Conservation (phyloP, 2,113 vertebrate species). For the Anhinga rufa region DNA sequence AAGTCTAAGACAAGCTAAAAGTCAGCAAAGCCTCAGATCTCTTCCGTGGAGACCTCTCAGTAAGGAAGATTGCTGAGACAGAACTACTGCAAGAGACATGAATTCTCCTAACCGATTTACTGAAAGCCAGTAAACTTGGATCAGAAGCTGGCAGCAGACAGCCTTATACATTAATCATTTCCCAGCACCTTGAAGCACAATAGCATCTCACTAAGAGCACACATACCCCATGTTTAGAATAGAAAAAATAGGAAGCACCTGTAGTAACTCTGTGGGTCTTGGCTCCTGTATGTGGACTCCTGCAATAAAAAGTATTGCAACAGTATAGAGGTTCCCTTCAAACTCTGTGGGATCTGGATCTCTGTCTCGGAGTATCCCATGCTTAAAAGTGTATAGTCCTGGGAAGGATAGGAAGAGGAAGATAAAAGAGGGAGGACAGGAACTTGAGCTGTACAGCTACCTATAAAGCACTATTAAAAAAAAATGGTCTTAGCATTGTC, state of each 20-base stretch:
- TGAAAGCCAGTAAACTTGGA: neutral
- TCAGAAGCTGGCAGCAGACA: neutral
- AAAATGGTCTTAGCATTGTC: neutral
- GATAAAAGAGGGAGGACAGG: neutral
- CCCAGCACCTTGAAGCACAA: neutral
- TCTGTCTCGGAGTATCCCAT: neutral
- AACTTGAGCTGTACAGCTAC: neutral
- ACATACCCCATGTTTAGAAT: neutral
- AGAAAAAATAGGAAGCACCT: constrained; percentile 30
- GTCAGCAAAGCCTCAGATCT: neutral
- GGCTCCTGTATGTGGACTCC: neutral
- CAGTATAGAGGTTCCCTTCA: neutral
- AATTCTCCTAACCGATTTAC: neutral
- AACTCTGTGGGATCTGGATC: neutral
- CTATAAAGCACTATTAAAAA: neutral
- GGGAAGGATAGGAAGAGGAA: neutral
- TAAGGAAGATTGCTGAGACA: neutral
- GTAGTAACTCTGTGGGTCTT: neutral
- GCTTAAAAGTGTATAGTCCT: neutral
- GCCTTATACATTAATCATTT: neutral
- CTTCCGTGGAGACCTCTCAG: neutral
- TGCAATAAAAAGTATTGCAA: neutral
- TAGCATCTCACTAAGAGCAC: neutral
- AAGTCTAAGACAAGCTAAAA: neutral
- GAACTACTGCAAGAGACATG: neutral